These are phyloP conservation scores for Acanthosepion lycidas DNA, from an alignment of 2,888 invertebrate genomes.

Conservation along the genomic window DNA sequence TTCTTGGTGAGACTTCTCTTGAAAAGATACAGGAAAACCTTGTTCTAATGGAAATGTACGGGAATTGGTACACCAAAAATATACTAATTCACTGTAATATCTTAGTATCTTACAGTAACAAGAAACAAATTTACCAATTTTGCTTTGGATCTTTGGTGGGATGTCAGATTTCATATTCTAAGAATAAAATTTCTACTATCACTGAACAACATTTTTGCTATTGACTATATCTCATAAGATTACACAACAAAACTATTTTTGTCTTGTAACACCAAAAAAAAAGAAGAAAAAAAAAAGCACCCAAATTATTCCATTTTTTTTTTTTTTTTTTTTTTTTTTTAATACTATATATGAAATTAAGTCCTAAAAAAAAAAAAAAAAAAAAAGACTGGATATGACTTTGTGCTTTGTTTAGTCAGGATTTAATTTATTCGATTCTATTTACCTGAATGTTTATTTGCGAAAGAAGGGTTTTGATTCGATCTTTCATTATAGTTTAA, in stretches of 20 bases:
- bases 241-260: neutral
- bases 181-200: neutral
- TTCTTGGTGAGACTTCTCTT: conserved; percentile 33
- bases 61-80: neutral
- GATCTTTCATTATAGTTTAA: neutral
- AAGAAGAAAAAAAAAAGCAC: neutral
- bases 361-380: too few relatives aligned
- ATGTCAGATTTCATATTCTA: neutral
- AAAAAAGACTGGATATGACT: neutral
- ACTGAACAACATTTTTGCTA: neutral
- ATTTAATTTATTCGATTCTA: neutral
- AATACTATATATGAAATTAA: neutral
- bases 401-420: neutral
- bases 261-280: neutral
- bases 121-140: neutral
- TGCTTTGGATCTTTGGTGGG: neutral
- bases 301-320: too few relatives aligned
- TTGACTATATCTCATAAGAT: neutral
- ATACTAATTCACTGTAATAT: neutral
- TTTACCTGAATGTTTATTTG: too few relatives aligned
- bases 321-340: neutral
- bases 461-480: too few relatives aligned
- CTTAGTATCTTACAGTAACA: neutral
- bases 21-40: conserved; percentile 33
- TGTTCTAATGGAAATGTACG: neutral